phyloP scores from a whole-genome alignment of 2,888 invertebrate species.

The Leucoma salicis region DNA sequence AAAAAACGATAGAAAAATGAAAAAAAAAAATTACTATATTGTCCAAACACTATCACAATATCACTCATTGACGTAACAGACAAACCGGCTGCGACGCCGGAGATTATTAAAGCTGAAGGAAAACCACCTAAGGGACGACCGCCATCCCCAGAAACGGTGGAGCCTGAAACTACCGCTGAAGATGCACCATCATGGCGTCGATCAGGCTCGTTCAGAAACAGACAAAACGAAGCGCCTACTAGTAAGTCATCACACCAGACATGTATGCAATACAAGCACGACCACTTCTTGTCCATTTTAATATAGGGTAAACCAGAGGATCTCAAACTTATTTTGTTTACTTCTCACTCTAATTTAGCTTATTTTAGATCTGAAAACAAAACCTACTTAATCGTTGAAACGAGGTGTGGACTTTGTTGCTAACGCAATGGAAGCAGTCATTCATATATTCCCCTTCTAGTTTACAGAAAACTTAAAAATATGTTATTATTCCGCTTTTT shows the following conservation, averaged over 20 bases:
- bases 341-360: no score
- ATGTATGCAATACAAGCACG: no score
- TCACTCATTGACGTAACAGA: slow-evolving; percentile 43
- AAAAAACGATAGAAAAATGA: neutral
- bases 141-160: slow-evolving; percentile 57
- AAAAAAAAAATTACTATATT: slow-evolving; percentile 10
- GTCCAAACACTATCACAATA: slow-evolving; percentile 11
- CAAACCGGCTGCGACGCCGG: slow-evolving; percentile 55
- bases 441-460: no score
- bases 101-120: slow-evolving; percentile 70
- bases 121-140: slow-evolving; percentile 70
- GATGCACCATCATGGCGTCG: slow-evolving; percentile 74
- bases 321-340: no score
- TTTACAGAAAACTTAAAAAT: no score
- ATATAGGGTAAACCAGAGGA: no score
- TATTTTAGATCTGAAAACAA: no score
- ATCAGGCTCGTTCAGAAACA: slow-evolving; percentile 62
- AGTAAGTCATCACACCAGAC: slow-evolving; percentile 43
- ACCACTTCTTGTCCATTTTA: no score
- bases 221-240: slow-evolving; percentile 58
- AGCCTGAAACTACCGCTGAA: slow-evolving; percentile 43
- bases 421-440: no score
- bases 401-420: no score
- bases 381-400: no score
- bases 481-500: no score